Conservation (phyloP, 1,140 invertebrate genomes). For the Nasonia giraulti region DNA sequence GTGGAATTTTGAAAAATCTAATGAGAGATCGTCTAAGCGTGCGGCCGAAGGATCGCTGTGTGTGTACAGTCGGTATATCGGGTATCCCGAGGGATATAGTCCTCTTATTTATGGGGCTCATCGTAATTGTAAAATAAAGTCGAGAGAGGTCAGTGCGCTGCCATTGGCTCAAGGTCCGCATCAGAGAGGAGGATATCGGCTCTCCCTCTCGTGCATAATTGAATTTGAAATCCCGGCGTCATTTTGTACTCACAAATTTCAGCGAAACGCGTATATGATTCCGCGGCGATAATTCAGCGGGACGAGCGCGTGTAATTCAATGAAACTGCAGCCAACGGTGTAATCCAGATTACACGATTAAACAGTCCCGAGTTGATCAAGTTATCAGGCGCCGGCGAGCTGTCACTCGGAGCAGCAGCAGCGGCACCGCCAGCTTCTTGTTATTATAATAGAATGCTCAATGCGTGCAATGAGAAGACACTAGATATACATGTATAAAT, state of each 20-base stretch:
- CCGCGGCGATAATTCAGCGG: no score
- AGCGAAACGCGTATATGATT: neutral
- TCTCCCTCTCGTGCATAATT: neutral
- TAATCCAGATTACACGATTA: neutral
- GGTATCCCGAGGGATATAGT: conserved; percentile 21
- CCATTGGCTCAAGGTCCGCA: conserved; percentile 6
- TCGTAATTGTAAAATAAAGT: conserved; percentile 59
- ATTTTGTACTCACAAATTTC: conserved; percentile 34
- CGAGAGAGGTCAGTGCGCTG: conserved; percentile 26
- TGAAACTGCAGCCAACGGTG: neutral
- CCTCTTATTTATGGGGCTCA: conserved; percentile 55
- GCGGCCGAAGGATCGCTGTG: neutral
- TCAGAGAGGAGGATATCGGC: neutral
- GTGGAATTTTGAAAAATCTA: conserved; percentile 55
- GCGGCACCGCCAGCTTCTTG: neutral
- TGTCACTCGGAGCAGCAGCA: neutral
- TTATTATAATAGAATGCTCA: conserved; percentile 8
- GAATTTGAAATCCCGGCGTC: conserved; percentile 22
- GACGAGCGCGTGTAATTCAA: neutral
- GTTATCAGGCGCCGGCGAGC: neutral
- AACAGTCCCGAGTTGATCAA: neutral
- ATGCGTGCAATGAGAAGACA: conserved; percentile 13
- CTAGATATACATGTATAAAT: neutral
- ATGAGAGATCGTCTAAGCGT: conserved; percentile 55
- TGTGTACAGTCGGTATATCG: neutral